Base-by-base conservation (phyloP, 2,113 vertebrate genomes). In the Pagrus major region DNA sequence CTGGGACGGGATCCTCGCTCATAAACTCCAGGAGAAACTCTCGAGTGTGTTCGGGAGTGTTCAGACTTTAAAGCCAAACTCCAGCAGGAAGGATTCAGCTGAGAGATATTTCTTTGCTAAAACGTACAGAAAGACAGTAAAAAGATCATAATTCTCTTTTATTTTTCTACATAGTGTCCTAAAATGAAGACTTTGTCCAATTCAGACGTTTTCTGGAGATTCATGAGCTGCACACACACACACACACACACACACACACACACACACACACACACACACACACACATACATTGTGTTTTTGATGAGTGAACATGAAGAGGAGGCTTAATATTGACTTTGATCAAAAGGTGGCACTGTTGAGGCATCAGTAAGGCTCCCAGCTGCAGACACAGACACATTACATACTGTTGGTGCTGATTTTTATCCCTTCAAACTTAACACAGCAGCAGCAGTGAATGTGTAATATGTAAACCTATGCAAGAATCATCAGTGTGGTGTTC, bases 81-180 rank as follows among this genome's bases (percentile, higher is more conserved):
- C 98, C 49, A 98, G 97, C 80, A 91, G 98, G 59, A 98, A 95
- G 59, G 97, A 99, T 1, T 99, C 98, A 0, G 85, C 98, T 0
- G 98, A 99, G 89, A 90, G 94, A 58, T 99, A 96, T 84, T 94
- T 96, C 72, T 86, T 99, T 42, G 96, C 96, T 35, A 96, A 91
- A 56, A 80, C 87, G 46, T 96, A 96, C 89, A 91, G 56, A 76
- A 92, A 86, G 66, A 29, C 76, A 29, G 35, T 56, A 4, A 86
- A 75, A 27, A 51, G 42, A 90, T 54, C 31, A 9, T 14, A 18
- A 0, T 4, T 23, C 7, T 29, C 12, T n/a, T 55, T 29, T 37
- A 21, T 29, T 23, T 37, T 9, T 61, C 15, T 5, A 0, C 42
- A 44, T 20, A 25, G 8, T 33, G 6, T 15, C 15, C 21, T 44